Evolutionary conservation across 2,797 vertebrate species (phyloP), one percentile per base, ranked within the genome.

Genomic region (Chaenodraco wilsoni): DNA sequence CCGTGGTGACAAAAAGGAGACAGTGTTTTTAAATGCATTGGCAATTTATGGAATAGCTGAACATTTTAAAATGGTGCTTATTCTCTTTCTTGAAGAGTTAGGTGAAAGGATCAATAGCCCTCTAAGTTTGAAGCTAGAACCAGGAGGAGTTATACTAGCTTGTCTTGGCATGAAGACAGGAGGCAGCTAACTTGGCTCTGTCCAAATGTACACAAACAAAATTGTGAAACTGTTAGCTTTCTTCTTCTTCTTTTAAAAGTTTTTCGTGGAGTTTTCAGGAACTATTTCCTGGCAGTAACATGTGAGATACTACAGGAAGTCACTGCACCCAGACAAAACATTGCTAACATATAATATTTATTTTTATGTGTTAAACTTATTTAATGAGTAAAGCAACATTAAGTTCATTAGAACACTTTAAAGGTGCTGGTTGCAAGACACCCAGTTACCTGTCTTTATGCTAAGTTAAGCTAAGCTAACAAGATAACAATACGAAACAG

Each of bases 401-500:
- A 37, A 37, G 33, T 37, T 37, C 1, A 37, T 37, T 37, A 37
- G 9, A n/a, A 3, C 41, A 27, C 43, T 45, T 37, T 15, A 48
- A n/a, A 57, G 17, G 5, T 50, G 54, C 27, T 37, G 33, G 33
- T 37, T 37, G 33, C 2, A 37, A 9, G 33, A 37, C 33, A 37
- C 33, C 33, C 33, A 23, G 27, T 31, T 37, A 17, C 8, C 33
- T 44, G 11, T 66, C 15, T 37, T 52, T 46, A 46, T 15, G 55
- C 48, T 66, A 66, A 58, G n/a, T 10, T 59, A 67, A 58, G 23
- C 17, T 59, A 67, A 27, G 14, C 48, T 31, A 37, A 37, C 33
- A 37, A 37, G 8, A 37, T 37, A 37, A 9, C 9, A 37, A 37
- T 9, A 7, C 33, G 0, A 9, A 37, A 37, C 33, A 37, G 33